These are phyloP conservation scores for Syngnathus rostellatus DNA, from an alignment of 2,797 vertebrate genomes.

Conservation along the genomic window DNA sequence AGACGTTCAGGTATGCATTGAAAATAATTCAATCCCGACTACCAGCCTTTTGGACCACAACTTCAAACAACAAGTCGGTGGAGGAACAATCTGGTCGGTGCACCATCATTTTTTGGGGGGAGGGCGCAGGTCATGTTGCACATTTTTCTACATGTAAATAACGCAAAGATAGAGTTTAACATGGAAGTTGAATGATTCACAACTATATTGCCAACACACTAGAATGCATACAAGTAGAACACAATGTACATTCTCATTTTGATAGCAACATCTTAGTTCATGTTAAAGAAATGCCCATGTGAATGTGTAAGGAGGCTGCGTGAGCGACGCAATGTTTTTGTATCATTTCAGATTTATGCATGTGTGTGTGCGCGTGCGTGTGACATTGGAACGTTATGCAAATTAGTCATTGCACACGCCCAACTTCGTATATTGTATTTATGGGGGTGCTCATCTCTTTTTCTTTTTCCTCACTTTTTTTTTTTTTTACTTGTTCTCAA, in stretches of 20 bases:
- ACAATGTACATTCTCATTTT: slow-evolving; percentile 23
- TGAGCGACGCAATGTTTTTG: slow-evolving; percentile 20
- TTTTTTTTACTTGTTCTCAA: slow-evolving; percentile 65
- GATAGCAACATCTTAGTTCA: slow-evolving; percentile 22
- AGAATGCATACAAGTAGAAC: slow-evolving; percentile 14
- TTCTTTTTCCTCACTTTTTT: slow-evolving; percentile 63
- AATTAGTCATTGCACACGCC: slow-evolving; percentile 43
- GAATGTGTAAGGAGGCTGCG: slow-evolving; percentile 24
- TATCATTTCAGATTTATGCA: slow-evolving; percentile 46
- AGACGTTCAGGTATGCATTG: neutral
- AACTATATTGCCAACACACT: slow-evolving; percentile 14
- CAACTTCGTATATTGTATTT: slow-evolving; percentile 49
- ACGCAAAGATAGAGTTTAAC: slow-evolving; percentile 8
- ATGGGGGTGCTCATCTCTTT: slow-evolving; percentile 62
- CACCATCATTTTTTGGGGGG: slow-evolving; percentile 10
- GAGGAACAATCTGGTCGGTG: slow-evolving; percentile 8
- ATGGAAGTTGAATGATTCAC: neutral
- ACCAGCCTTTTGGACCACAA: neutral
- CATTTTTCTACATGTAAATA: slow-evolving; percentile 19
- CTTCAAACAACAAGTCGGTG: neutral
- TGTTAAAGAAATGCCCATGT: slow-evolving; percentile 27
- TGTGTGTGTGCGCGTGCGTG: slow-evolving; percentile 21
- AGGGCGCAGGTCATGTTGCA: neutral
- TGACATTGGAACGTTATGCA: slow-evolving; percentile 44
- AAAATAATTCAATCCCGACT: neutral